Evolutionary conservation across 2,797 vertebrate species (phyloP).

Genomic region (Pelobates cultripes): DNA sequence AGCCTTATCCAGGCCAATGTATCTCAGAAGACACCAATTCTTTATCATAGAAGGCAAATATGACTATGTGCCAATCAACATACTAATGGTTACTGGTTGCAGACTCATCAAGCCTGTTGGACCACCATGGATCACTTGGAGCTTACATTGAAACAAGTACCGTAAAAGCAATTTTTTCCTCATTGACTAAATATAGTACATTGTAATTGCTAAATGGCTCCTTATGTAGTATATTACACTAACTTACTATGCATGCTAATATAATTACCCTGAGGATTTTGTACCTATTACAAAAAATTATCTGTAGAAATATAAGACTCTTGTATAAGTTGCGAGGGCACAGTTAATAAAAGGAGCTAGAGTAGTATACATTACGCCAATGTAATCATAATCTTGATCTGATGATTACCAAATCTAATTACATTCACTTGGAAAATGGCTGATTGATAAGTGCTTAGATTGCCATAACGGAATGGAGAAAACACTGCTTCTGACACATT

Average conservation of each 20-base stretch:
- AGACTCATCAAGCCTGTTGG: too few species aligned
- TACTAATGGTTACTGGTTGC: too few species aligned
- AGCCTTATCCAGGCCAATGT: too few species aligned
- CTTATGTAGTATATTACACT: neutral
- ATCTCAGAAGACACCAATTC: too few species aligned
- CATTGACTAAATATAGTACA: neutral
- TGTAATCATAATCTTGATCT: conserved; percentile 50
- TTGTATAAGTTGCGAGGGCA: conserved; percentile 30
- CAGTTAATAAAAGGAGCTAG: conserved; percentile 44
- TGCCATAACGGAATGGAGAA: conserved; percentile 18
- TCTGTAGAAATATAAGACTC: conserved; percentile 39
- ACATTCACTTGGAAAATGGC: conserved; percentile 48
- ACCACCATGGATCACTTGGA: too few species aligned
- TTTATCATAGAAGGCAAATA: too few species aligned
- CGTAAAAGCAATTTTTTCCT: neutral
- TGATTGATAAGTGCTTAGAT: conserved; percentile 52
- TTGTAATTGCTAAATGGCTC: neutral
- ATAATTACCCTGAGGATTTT: conserved; percentile 39
- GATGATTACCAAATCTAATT: conserved; percentile 53
- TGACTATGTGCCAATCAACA: too few species aligned
- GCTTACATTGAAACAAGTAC: too few species aligned
- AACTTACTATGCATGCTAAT: conserved; percentile 2
- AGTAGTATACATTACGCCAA: conserved; percentile 52
- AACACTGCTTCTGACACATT: conserved; percentile 31
- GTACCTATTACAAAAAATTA: conserved; percentile 44